Percentiles rank a stretch among this genome's conserved stretches.
Conservation (phyloP, 1,140 invertebrate genomes). For the Heliconius hewitsoni region DNA sequence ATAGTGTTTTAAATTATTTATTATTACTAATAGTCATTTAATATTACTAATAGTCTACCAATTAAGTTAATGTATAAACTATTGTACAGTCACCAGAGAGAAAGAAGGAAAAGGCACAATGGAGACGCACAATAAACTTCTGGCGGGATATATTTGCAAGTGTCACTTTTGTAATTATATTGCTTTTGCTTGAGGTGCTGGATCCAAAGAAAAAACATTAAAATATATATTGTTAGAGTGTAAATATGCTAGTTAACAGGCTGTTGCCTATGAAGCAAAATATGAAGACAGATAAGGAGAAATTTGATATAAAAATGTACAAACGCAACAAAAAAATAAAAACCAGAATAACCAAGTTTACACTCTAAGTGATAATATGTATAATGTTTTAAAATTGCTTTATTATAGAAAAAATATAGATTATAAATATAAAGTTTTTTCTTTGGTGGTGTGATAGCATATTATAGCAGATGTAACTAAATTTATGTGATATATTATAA, state of each 20-base stretch:
- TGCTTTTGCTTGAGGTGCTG: constrained; percentile 41
- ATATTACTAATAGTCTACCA: not conserved
- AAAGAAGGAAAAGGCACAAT: constrained; percentile 79
- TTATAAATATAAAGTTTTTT: constrained; percentile 56
- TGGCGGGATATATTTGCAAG: constrained; percentile 81
- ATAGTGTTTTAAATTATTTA: too few species aligned
- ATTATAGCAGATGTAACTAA: not conserved
- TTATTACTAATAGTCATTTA: too few species aligned
- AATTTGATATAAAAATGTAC: too few species aligned
- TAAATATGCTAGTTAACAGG: too few species aligned
- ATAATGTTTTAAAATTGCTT: too few species aligned
- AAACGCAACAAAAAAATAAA: too few species aligned
- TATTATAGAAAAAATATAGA: not conserved
- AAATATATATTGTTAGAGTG: not conserved
- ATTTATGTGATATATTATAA: not conserved
- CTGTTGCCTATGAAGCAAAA: too few species aligned
- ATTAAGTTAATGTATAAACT: constrained; percentile 30
- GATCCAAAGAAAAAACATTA: constrained; percentile 68
- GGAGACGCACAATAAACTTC: constrained; percentile 81
- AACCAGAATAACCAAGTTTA: too few species aligned
- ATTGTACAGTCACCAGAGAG: constrained; percentile 75
- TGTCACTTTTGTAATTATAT: constrained; percentile 69
- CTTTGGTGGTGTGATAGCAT: constrained; percentile 62
- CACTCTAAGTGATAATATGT: too few species aligned
- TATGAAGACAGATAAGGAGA: too few species aligned